Evolutionary conservation across 2,797 vertebrate species (phyloP).

Genomic region (Loriculus beryllinus): DNA sequence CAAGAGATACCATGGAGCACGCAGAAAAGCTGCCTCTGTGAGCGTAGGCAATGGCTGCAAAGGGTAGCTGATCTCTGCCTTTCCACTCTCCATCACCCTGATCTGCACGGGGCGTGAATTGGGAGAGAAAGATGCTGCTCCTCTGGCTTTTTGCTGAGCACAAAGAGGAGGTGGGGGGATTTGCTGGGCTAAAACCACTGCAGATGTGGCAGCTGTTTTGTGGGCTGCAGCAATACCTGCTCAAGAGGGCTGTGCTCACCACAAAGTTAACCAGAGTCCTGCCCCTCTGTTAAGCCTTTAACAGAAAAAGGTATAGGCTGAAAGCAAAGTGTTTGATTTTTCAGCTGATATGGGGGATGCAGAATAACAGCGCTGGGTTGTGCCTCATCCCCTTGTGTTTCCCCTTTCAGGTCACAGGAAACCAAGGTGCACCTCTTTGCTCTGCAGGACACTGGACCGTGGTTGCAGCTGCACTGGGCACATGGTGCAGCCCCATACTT

Average conservation of each 20-base stretch:
- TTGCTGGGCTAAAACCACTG: background rate
- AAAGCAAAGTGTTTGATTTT: background rate
- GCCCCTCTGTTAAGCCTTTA: background rate
- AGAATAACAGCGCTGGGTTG: background rate
- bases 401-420: background rate
- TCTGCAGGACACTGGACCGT: rapidly evolving
- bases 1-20: rapidly evolving
- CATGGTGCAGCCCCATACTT: background rate
- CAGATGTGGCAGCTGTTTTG: background rate
- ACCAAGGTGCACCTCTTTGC: background rate
- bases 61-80: background rate
- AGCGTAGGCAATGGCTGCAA: background rate
- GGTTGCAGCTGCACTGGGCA: background rate
- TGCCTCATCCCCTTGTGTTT: background rate
- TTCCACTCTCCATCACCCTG: background rate
- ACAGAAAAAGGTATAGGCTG: background rate
- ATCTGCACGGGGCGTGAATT: rapidly evolving
- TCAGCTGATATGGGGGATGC: background rate
- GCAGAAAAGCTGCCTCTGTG: background rate
- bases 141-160: background rate
- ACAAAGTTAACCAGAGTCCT: background rate
- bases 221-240: rapidly evolving
- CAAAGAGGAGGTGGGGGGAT: background rate
- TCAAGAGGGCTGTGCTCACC: background rate
- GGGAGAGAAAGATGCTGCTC: background rate